phyloP scores from a whole-genome alignment of 2,797 vertebrate species.

The Acanthurus lineatus region DNA sequence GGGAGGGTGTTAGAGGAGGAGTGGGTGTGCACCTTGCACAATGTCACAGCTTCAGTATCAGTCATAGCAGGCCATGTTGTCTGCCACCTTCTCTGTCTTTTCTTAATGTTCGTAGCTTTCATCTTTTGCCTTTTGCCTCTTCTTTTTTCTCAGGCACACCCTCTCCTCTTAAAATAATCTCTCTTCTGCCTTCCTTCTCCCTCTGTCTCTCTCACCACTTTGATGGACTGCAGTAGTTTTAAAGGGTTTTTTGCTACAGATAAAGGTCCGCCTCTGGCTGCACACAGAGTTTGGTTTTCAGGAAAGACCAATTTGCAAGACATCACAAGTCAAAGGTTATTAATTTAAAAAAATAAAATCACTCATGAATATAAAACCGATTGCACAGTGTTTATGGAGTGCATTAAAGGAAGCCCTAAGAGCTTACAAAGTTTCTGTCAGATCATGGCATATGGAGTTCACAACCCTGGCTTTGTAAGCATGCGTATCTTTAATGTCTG shows the following conservation, averaged over 20 bases:
- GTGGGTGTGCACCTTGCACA: constrained; percentile 36
- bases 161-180: constrained; percentile 23
- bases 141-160: constrained; percentile 5
- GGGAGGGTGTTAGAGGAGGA: constrained; percentile 1
- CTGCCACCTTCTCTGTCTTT: constrained; percentile 16
- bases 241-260: constrained; percentile 30
- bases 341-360: constrained; percentile 27
- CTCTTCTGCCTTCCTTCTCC: background rate
- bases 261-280: constrained; percentile 34
- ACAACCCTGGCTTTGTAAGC: background rate
- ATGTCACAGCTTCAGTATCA: constrained; percentile 38
- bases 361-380: constrained; percentile 14
- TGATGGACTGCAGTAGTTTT: constrained; percentile 53
- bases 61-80: constrained; percentile 18
- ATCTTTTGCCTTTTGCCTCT: constrained; percentile 31
- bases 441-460: background rate
- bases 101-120: constrained; percentile 45
- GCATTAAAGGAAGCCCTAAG: background rate
- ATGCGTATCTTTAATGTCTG: background rate
- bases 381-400: background rate
- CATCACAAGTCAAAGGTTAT: constrained; percentile 20
- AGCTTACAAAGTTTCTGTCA: constrained; percentile 1
- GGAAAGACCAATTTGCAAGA: constrained; percentile 21
- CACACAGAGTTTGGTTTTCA: constrained; percentile 15
- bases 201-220: background rate